A percentile compares a stretch with the other conserved stretches of the same genome.
phyloP scores from a whole-genome alignment of 2,888 invertebrate genomes.

The Raillietiella orientalis region DNA sequence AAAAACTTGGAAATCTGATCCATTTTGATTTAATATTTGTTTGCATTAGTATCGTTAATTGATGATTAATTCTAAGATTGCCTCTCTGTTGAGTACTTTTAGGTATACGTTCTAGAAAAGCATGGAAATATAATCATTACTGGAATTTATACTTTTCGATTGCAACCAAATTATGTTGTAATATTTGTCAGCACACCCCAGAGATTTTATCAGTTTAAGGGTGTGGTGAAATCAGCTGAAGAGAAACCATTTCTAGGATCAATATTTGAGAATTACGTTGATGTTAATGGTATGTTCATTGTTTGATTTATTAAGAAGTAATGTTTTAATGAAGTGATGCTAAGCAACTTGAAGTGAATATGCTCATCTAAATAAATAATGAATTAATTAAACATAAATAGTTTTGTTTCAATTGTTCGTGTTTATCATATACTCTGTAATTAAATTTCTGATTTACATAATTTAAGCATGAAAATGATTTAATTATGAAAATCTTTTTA shows the following conservation, averaged over 20 bases:
- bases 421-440: no score
- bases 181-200: constrained; percentile 53
- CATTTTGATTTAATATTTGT: constrained; percentile 7
- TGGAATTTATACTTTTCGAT: constrained; percentile 16
- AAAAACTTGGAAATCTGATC: constrained; percentile 5
- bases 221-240: constrained; percentile 28
- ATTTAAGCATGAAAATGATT: no score
- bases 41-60: constrained; percentile 5
- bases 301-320: no score
- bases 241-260: constrained; percentile 46
- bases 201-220: constrained; percentile 58
- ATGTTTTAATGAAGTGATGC: no score
- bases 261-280: constrained; percentile 26
- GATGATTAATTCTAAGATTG: constrained; percentile 1
- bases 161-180: constrained; percentile 29
- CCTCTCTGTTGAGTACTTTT: constrained; percentile 8
- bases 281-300: no score
- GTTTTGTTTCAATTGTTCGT: no score
- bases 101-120: constrained; percentile 64
- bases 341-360: no score
- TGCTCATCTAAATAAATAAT: no score
- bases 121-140: constrained; percentile 44
- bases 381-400: no score
- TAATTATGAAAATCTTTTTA: no score
- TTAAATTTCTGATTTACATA: no score